These are phyloP conservation scores for Bradypodion ventrale DNA, from an alignment of 2,797 vertebrate genomes.

Conservation along the genomic window DNA sequence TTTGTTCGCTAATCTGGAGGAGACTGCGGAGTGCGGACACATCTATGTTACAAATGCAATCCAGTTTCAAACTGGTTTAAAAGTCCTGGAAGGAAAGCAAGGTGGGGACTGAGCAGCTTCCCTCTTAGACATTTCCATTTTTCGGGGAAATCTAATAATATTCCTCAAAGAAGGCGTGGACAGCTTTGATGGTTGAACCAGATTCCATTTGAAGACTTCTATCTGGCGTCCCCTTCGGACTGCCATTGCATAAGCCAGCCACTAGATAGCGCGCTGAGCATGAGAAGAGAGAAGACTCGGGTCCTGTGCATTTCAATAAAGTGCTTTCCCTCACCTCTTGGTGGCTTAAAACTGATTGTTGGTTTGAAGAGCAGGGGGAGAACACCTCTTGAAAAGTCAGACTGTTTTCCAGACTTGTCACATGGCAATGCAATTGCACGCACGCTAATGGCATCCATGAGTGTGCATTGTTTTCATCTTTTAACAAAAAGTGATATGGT, in stretches of 20 bases:
- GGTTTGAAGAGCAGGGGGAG: background rate
- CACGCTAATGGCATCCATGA: background rate
- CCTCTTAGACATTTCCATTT: background rate
- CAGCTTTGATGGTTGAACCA: background rate
- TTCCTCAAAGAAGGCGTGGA: background rate
- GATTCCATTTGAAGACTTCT: background rate
- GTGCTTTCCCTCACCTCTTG: background rate
- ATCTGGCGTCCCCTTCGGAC: background rate
- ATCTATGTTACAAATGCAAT: background rate
- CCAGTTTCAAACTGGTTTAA: background rate
- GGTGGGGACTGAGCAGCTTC: background rate
- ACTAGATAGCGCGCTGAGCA: conserved; percentile 9
- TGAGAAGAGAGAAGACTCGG: background rate
- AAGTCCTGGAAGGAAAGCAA: background rate
- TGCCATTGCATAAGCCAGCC: background rate
- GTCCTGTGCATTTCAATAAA: background rate
- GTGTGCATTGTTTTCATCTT: background rate
- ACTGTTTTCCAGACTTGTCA: background rate
- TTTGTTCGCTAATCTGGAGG: background rate
- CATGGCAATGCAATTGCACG: background rate
- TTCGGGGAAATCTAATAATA: background rate
- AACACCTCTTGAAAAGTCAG: background rate
- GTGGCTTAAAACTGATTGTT: background rate
- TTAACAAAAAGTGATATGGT: background rate
- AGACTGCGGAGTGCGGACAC: background rate